phyloP scores from a whole-genome alignment of 2,113 vertebrate species.

The Caranx ignobilis region DNA sequence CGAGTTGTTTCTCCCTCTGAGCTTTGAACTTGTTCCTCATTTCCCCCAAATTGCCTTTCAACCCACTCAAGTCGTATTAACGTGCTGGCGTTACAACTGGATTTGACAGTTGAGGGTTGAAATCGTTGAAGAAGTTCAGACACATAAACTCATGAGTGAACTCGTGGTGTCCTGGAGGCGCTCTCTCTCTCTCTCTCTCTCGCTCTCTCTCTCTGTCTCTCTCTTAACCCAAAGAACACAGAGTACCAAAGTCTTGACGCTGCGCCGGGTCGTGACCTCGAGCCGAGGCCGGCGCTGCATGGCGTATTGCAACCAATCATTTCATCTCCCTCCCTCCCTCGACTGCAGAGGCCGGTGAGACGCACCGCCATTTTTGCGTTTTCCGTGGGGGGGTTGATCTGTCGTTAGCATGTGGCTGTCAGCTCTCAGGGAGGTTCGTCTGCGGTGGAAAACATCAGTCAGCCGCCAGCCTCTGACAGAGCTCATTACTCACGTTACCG shows the following conservation, averaged over 20 bases:
- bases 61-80: conserved; percentile 38
- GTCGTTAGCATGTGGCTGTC: conserved; percentile 58
- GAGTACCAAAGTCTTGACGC: neutral
- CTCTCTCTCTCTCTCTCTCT: conserved; percentile 9
- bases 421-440: conserved; percentile 60
- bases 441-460: conserved; percentile 70
- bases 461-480: conserved; percentile 70
- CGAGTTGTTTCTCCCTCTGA: conserved; percentile 19
- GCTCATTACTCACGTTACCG: conserved; percentile 67
- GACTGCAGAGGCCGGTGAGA: conserved; percentile 38
- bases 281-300: conserved; percentile 22
- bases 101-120: conserved; percentile 30
- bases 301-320: conserved; percentile 33
- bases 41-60: conserved; percentile 28
- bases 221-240: conserved; percentile 8
- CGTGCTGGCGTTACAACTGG: neutral
- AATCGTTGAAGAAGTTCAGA: conserved; percentile 32
- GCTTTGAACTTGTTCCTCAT: conserved; percentile 13
- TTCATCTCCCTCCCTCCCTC: conserved; percentile 46
- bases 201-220: neutral
- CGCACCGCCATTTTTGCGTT: conserved; percentile 31
- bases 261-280: conserved; percentile 3
- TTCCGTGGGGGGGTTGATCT: conserved; percentile 8
- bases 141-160: neutral
- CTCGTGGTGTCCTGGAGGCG: conserved; percentile 23